Evolutionary conservation across 1,140 invertebrate genomes (phyloP), one percentile per base, ranked within the genome.

Genomic region (Agrilus planipennis): DNA sequence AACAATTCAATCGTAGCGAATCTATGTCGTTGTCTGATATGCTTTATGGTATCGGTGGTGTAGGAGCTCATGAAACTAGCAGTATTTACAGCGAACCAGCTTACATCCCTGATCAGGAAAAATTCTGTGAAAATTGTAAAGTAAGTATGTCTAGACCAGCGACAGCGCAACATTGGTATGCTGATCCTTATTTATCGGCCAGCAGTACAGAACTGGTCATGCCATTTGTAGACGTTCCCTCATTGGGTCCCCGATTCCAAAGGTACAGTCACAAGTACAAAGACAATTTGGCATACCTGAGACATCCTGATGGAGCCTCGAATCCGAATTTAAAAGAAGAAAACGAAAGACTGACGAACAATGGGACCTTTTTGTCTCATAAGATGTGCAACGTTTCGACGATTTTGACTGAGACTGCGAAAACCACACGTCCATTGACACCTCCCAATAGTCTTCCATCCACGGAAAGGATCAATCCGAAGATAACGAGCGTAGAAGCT

Each of bases 261-360:
- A 40, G 47, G 20, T 47, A 67, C 42, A 67, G 67, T 21, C 62
- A 62, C 10, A 66, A 63, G 41, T 50, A 64, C 23, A 68, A 67
- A 39, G 44, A 62, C 7, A 37, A 28, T 12, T 79, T 88, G 60
- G 81, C 84, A 3, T 78, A 77, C 41, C 62, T 88, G 10, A 70
- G 83, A 51, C 85, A 89, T 65, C 87, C 87, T 1, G 88, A 92
- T 55, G 87, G 87, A 25, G 85, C 88, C 18, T 92, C 88, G 3
- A 88, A 91, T 73, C 85, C 88, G 9, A 88, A 89, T 69, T 69
- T 91, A 50, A 74, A 75, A 27, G 78, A 77, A 63, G 81, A 81
- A 65, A 64, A 64, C 42, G 71, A 72, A 56, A 69, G 77, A 50
- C 62, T 75, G 51, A 79, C 79, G 0, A 75, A 79, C 4, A 84